Evolutionary conservation across 2,888 invertebrate genomes (phyloP).

Genomic region (Lasioglossum figueresi): DNA sequence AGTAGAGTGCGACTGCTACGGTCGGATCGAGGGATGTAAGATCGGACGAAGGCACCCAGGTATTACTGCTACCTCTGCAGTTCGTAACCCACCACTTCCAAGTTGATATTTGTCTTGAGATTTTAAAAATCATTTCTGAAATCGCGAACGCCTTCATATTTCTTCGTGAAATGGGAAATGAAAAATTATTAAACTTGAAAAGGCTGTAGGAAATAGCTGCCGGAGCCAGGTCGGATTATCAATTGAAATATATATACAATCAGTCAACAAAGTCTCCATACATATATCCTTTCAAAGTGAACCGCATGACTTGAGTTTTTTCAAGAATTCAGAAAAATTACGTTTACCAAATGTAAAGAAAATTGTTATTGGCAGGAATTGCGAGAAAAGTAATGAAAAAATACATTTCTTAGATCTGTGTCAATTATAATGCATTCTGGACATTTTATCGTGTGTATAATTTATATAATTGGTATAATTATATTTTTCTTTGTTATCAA

Average conservation of each 20-base stretch:
- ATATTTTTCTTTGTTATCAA: too few species aligned
- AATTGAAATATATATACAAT: background rate
- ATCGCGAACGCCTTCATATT: background rate
- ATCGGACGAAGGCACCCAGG: constrained; percentile 3
- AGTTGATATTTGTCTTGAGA: background rate
- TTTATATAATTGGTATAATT: too few species aligned
- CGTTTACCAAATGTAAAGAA: background rate
- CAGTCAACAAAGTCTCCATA: background rate
- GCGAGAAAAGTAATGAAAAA: background rate
- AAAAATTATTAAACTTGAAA: background rate
- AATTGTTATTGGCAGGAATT: too few species aligned
- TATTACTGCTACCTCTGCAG: constrained; percentile 35
- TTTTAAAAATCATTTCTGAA: constrained; percentile 6
- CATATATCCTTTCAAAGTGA: background rate
- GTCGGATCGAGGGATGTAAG: background rate
- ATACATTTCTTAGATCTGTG: background rate
- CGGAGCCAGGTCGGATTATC: background rate
- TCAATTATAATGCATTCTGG: background rate
- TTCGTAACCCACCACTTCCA: constrained; percentile 21
- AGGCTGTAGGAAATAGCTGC: background rate
- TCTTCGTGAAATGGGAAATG: background rate
- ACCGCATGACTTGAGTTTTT: background rate
- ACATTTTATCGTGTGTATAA: background rate
- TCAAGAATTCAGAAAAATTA: background rate
- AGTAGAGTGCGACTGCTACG: constrained; percentile 16